Conservation (phyloP, 2,888 invertebrate genomes). For the Dynastes grantii region DNA sequence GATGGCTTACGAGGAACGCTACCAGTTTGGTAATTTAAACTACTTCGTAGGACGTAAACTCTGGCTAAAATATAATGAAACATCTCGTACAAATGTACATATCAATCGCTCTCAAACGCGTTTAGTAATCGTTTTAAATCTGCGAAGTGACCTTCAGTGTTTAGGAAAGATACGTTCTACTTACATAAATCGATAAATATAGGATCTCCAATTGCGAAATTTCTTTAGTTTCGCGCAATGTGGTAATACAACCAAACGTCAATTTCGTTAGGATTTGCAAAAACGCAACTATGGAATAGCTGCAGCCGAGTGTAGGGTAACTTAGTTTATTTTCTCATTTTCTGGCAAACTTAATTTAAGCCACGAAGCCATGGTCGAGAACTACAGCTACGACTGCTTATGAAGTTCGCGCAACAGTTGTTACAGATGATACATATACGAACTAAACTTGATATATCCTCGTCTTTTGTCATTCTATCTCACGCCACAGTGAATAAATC, state of each 20-base stretch:
- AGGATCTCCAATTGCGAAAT: neutral
- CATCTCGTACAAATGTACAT: too few relatives aligned
- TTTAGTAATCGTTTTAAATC: too few relatives aligned
- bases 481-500: constrained; percentile 6
- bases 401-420: constrained; percentile 49
- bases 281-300: neutral
- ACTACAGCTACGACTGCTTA: constrained; percentile 30
- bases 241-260: too few relatives aligned
- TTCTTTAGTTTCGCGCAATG: too few relatives aligned
- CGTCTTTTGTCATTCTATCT: constrained; percentile 49
- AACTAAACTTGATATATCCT: constrained; percentile 50
- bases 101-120: too few relatives aligned
- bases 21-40: too few relatives aligned
- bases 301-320: neutral
- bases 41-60: too few relatives aligned
- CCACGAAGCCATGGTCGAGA: constrained; percentile 1
- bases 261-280: too few relatives aligned
- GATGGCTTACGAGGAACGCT: too few relatives aligned
- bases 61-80: too few relatives aligned
- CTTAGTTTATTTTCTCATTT: constrained; percentile 19
- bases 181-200: neutral
- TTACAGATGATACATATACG: constrained; percentile 50
- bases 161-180: too few relatives aligned
- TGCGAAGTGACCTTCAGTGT: too few relatives aligned
- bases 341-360: constrained; percentile 32